Evolutionary conservation across 2,113 vertebrate genomes (phyloP).

Genomic region (Rhynchomys soricoides): DNA sequence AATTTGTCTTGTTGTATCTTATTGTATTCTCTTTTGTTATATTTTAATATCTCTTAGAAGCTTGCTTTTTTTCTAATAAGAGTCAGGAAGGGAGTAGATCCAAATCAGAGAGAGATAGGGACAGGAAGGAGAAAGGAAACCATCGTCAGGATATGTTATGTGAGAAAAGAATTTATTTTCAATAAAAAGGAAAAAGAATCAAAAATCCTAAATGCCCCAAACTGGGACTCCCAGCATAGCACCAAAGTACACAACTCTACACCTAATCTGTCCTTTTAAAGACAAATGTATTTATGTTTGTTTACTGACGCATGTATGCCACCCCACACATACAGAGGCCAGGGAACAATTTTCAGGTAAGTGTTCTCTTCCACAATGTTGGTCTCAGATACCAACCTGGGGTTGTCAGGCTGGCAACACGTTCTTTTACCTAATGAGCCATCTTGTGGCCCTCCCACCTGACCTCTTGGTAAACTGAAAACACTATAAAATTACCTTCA

Average conservation of each 20-base stretch:
- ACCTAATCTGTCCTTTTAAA: not conserved
- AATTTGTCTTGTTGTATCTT: not conserved
- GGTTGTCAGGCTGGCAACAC: not conserved
- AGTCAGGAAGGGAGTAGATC: not conserved
- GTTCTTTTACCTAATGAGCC: not conserved
- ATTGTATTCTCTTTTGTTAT: not conserved
- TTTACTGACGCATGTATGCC: not conserved
- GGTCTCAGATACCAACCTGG: not conserved
- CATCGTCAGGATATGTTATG: not conserved
- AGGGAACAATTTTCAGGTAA: not conserved
- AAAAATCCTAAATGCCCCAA: not conserved
- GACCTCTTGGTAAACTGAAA: not conserved
- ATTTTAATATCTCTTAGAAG: not conserved
- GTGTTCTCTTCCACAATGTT: not conserved
- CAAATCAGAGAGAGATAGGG: not conserved
- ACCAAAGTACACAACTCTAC: not conserved
- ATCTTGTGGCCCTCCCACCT: not conserved
- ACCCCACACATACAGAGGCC: not conserved
- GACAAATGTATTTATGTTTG: not conserved
- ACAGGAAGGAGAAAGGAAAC: not conserved
- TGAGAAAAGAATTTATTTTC: not conserved
- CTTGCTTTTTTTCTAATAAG: not conserved
- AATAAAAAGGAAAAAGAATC: not conserved
- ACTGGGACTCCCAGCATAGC: not conserved
- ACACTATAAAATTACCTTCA: not conserved